phyloP scores from a whole-genome alignment of 2,888 invertebrate species.

The Seladonia tumulorum region DNA sequence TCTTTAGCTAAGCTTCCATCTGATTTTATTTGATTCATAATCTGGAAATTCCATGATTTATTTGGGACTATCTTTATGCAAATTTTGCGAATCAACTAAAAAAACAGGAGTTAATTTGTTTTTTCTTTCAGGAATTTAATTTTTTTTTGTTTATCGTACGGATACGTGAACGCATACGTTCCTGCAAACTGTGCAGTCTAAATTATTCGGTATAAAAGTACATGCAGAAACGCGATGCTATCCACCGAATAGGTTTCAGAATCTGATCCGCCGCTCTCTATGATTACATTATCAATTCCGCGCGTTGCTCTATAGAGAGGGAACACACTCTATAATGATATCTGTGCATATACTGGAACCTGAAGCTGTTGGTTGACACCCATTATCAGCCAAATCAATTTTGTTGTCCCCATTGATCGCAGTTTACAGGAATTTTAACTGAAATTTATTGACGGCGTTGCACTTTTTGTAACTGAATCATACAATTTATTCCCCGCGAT shows the following conservation, averaged over 20 bases:
- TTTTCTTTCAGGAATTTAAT: not conserved
- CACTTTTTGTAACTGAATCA: not conserved
- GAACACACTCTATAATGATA: conserved; percentile 6
- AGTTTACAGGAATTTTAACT: not conserved
- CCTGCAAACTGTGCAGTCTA: not conserved
- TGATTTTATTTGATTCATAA: not conserved
- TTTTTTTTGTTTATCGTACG: not conserved
- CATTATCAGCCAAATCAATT: not conserved
- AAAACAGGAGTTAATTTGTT: not conserved
- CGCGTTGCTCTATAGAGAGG: not conserved
- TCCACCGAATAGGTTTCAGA: not conserved
- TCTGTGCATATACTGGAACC: not conserved
- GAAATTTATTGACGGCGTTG: not conserved
- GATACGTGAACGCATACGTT: not conserved
- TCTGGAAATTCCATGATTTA: not conserved
- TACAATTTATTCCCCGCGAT: not conserved
- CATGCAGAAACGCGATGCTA: not conserved
- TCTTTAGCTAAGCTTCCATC: not conserved
- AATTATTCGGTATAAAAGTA: not conserved
- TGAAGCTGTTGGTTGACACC: not conserved
- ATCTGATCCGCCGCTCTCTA: not conserved
- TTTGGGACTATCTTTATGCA: not conserved
- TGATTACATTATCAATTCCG: conserved; percentile 12
- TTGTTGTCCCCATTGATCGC: not conserved
- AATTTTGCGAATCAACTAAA: not conserved